These are phyloP conservation scores for Chaetorhynchus papuensis DNA, from an alignment of 2,113 vertebrate species.

Conservation along the genomic window DNA sequence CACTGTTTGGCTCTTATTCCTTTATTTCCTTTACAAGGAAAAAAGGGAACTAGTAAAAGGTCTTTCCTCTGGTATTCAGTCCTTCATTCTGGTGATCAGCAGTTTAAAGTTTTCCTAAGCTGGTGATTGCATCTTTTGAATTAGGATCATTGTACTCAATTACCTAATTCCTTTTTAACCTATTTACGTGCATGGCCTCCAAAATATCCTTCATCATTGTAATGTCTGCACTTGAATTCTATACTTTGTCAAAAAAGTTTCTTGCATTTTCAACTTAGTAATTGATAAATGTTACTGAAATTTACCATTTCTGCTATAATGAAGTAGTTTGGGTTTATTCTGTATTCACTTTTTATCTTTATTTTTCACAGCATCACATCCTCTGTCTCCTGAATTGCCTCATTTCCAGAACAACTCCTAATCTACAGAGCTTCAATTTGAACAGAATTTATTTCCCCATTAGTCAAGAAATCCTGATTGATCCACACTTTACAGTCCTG, in stretches of 20 bases:
- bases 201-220: background rate
- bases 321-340: background rate
- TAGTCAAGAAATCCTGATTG: background rate
- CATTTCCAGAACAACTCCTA: background rate
- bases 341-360: background rate
- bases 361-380: background rate
- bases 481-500: background rate
- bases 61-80: background rate
- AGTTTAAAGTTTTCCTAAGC: slow-evolving; percentile 7
- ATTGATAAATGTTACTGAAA: background rate
- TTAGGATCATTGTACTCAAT: slow-evolving; percentile 26
- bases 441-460: background rate
- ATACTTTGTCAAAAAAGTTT: background rate
- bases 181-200: background rate
- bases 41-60: background rate
- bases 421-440: background rate
- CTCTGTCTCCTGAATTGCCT: background rate
- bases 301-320: background rate
- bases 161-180: slow-evolving; percentile 51
- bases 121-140: background rate
- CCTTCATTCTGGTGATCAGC: background rate
- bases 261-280: background rate
- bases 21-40: background rate
- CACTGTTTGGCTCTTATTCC: background rate
- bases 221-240: background rate